phyloP scores from a whole-genome alignment of 1,140 invertebrate species.

The Eubasilissa regina region DNA sequence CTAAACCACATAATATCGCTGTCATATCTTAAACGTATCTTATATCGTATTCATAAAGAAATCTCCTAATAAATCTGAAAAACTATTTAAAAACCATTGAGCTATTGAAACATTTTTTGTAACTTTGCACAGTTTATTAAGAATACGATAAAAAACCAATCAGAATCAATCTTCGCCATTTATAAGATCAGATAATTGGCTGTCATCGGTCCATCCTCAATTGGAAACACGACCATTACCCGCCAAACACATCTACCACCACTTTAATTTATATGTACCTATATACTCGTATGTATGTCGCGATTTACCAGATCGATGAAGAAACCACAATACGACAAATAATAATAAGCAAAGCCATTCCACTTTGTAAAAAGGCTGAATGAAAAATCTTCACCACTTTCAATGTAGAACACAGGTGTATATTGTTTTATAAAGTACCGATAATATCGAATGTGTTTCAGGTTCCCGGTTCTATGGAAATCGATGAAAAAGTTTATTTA shows the following conservation, averaged over 20 bases:
- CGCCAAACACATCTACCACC: not conserved
- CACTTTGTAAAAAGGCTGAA: not conserved
- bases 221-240: not conserved
- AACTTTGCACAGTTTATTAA: no score
- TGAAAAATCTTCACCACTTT: not conserved
- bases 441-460: not conserved
- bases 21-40: no score
- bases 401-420: not conserved
- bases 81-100: no score
- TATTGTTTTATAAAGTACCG: slow-evolving; percentile 6
- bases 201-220: no score
- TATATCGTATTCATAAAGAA: no score
- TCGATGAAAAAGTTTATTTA: slow-evolving; percentile 53
- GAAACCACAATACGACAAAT: slow-evolving; percentile 26
- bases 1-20: no score
- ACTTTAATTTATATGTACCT: not conserved
- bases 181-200: no score
- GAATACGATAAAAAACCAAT: no score
- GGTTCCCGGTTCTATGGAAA: not conserved
- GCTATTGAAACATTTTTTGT: no score
- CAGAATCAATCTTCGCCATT: no score
- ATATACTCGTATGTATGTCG: not conserved
- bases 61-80: no score
- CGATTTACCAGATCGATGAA: slow-evolving; percentile 16
- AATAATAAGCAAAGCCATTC: not conserved